Percentiles rank a stretch among this genome's conserved stretches.
Evolutionary conservation across 2,888 invertebrate species (phyloP).

Genomic region (Macaria notata): DNA sequence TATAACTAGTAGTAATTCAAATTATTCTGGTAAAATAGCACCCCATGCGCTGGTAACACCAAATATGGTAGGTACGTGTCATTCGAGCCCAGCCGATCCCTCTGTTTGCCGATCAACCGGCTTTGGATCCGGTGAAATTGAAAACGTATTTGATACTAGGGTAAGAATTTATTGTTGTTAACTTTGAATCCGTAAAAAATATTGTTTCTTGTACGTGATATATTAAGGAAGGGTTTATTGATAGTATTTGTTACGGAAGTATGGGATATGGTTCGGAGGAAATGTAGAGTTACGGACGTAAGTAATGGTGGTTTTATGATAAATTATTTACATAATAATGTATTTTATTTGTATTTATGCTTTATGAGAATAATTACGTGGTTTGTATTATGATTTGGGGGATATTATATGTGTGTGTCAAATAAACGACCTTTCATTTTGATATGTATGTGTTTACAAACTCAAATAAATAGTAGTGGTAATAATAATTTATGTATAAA

Average conservation of each 20-base stretch:
- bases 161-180: conserved; percentile 42
- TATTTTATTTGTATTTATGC: too few relatives aligned
- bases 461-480: too few relatives aligned
- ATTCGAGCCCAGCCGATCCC: conserved; percentile 58
- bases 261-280: neutral
- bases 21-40: conserved; percentile 1
- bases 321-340: too few relatives aligned
- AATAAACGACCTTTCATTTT: too few relatives aligned
- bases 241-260: neutral
- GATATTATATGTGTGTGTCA: too few relatives aligned
- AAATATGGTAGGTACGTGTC: conserved; percentile 27
- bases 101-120: conserved; percentile 68
- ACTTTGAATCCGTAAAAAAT: conserved; percentile 23
- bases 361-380: too few relatives aligned
- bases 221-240: conserved; percentile 7
- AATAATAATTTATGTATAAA: too few relatives aligned
- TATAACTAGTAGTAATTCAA: too few relatives aligned
- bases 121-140: conserved; percentile 57
- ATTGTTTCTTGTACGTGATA: conserved; percentile 13
- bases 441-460: too few relatives aligned
- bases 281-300: too few relatives aligned
- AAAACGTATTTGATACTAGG: conserved; percentile 57
- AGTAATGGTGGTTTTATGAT: too few relatives aligned
- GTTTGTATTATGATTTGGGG: too few relatives aligned
- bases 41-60: conserved; percentile 23